Evolutionary conservation across 2,113 vertebrate species (phyloP).

Genomic region (Heptranchias perlo): DNA sequence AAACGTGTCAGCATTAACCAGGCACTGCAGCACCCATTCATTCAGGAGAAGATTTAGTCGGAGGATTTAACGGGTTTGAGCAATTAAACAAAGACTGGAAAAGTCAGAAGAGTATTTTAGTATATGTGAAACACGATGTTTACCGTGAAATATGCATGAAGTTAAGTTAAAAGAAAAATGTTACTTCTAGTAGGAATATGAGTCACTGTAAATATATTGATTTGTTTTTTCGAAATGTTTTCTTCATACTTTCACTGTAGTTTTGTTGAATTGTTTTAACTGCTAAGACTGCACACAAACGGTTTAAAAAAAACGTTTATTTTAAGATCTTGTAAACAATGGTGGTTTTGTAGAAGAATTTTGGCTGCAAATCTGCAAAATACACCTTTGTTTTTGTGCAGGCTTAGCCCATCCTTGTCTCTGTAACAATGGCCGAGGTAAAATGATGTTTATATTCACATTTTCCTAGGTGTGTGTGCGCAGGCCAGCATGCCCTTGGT

Average conservation of each 20-base stretch:
- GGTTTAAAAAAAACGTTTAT: slow-evolving; percentile 45
- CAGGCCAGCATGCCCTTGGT: slow-evolving; percentile 82
- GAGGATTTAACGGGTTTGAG: slow-evolving; percentile 69
- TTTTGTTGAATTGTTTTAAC: slow-evolving; percentile 63
- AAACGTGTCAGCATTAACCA: slow-evolving; percentile 99
- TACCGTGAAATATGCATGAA: slow-evolving; percentile 73
- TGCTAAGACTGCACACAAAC: slow-evolving; percentile 72
- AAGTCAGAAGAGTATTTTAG: slow-evolving; percentile 38
- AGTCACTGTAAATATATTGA: slow-evolving; percentile 63
- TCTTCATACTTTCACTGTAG: slow-evolving; percentile 58
- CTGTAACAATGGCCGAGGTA: slow-evolving; percentile 76
- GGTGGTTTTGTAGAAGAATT: slow-evolving; percentile 15
- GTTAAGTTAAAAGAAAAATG: slow-evolving; percentile 71
- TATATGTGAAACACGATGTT: slow-evolving; percentile 44
- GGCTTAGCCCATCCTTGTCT: slow-evolving; percentile 72
- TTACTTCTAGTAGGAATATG: slow-evolving; percentile 75
- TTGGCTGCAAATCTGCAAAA: slow-evolving; percentile 20
- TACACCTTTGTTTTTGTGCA: slow-evolving; percentile 52
- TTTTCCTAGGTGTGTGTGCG: slow-evolving; percentile 84
- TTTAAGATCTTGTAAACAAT: slow-evolving; percentile 36
- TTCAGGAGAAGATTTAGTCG: slow-evolving; percentile 93
- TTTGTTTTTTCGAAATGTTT: slow-evolving; percentile 59
- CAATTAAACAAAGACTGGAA: slow-evolving; percentile 48
- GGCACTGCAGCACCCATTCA: slow-evolving; percentile 96
- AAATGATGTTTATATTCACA: slow-evolving; percentile 85